Base-by-base conservation (phyloP, 2,113 vertebrate species). In the Podarcis raffonei region DNA sequence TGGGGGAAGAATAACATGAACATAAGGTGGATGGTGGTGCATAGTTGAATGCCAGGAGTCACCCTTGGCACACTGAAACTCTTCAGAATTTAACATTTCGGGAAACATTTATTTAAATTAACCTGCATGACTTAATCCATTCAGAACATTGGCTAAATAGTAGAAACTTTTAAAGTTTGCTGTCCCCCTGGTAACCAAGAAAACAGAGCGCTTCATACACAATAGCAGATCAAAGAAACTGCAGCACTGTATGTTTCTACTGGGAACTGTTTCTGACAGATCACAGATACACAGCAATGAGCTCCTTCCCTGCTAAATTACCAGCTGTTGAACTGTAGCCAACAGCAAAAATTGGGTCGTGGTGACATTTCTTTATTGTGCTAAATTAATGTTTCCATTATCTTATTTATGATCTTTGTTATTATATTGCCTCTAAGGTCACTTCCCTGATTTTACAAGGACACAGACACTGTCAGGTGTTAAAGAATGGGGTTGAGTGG, bases 251-350 rank as follows among this genome's bases (percentile, higher is more conserved):
- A 39, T 86, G 87, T 92, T 94, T 93, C 91, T 86, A 4, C 68
- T 88, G 93, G 87, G 89, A 95, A 87, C 92, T 95, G 88, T 94
- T 95, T 93, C 89, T 94, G 94, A 95, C 83, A 91, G 84, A 87
- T 89, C 53, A 3, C 94, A 94, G 90, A 92, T 91, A 91, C 88
- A 1, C 5, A 83, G 91, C 90, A 90, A 69, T 87, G 87, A 92
- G 90, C 81, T 92, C 89, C 83, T 93, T 94, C 0, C 0, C 91
- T 89, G 78, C 93, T 93, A 85, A 91, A 42, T 71, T 93, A 90
- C 90, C 86, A 85, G 88, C 89, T 94, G 87, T 89, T 94, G 94
- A 95, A 37, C 87, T 88, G 89, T 92, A 88, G 88, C 94, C 94
- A 94, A 2, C 86, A 90, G 83, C 87, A 91, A 92, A 90, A 94